Conservation (phyloP, 2,888 invertebrate species). For the Cyclophora punctaria region DNA sequence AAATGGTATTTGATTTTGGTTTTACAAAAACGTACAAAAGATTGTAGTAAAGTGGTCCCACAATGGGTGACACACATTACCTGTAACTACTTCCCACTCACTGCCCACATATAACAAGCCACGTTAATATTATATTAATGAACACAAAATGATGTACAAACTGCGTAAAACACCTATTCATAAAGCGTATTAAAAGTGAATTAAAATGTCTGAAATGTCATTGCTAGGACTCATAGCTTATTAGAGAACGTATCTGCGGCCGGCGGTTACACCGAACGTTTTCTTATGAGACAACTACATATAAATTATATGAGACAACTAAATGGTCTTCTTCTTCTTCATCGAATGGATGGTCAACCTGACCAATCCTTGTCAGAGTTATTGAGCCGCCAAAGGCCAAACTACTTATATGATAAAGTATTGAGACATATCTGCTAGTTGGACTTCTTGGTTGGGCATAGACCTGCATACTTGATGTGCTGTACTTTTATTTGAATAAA, state of each 20-base stretch:
- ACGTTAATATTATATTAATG: constrained; percentile 64
- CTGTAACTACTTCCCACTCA: constrained; percentile 41
- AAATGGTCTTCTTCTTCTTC: too few relatives aligned
- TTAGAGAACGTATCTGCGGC: constrained; percentile 39
- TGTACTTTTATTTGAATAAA: too few relatives aligned
- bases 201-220: constrained; percentile 71
- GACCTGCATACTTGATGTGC: too few relatives aligned
- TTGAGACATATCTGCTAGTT: too few relatives aligned
- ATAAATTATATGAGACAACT: too few relatives aligned
- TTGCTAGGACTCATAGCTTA: constrained; percentile 60
- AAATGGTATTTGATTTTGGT: constrained; percentile 20
- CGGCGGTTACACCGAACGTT: constrained; percentile 30
- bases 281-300: too few relatives aligned
- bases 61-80: constrained; percentile 40
- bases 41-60: constrained; percentile 23
- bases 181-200: constrained; percentile 64
- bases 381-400: too few relatives aligned
- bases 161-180: constrained; percentile 68
- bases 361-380: too few relatives aligned
- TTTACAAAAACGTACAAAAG: constrained; percentile 23
- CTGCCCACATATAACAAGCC: constrained; percentile 53
- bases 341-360: too few relatives aligned
- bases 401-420: too few relatives aligned
- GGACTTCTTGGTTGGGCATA: too few relatives aligned
- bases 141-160: constrained; percentile 67